Percentiles rank a stretch among this genome's conserved stretches.
Evolutionary conservation across 2,797 vertebrate genomes (phyloP).

Genomic region (Trachops cirrhosus): DNA sequence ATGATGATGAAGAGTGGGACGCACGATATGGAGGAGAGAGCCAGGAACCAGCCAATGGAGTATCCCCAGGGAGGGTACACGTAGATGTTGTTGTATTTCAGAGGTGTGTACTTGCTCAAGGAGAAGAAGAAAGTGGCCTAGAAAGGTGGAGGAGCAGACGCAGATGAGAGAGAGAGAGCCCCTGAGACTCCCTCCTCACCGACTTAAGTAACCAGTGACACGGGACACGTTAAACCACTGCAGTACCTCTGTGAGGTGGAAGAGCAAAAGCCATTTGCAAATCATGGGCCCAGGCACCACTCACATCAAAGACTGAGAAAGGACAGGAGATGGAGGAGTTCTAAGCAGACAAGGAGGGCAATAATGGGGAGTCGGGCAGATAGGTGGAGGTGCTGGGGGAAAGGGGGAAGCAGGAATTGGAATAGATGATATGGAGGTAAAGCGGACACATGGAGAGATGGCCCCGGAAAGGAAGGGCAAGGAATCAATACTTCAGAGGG

Average conservation of each 20-base stretch:
- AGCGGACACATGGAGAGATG: background rate
- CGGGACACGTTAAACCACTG: background rate
- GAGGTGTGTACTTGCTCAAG: conserved; percentile 83
- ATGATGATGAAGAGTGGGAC: conserved; percentile 79
- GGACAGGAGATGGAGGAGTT: background rate
- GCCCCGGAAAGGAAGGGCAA: background rate
- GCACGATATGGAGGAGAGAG: conserved; percentile 85
- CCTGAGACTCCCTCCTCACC: background rate
- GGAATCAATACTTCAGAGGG: background rate
- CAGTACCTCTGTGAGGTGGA: background rate
- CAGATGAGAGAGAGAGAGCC: background rate
- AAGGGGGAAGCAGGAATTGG: background rate
- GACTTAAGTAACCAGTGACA: background rate
- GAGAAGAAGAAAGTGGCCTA: conserved; percentile 86
- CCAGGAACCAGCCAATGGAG: conserved; percentile 85
- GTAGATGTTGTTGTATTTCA: conserved; percentile 85
- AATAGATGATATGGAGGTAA: background rate
- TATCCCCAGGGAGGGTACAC: conserved; percentile 85
- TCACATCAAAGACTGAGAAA: background rate
- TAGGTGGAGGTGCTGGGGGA: rapidly evolving
- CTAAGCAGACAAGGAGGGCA: background rate
- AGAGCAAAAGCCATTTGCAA: background rate
- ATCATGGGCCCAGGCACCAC: rapidly evolving
- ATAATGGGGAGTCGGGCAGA: background rate
- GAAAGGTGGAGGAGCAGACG: background rate